Evolutionary conservation across 2,888 invertebrate genomes (phyloP).

Genomic region (Apamea monoglypha): DNA sequence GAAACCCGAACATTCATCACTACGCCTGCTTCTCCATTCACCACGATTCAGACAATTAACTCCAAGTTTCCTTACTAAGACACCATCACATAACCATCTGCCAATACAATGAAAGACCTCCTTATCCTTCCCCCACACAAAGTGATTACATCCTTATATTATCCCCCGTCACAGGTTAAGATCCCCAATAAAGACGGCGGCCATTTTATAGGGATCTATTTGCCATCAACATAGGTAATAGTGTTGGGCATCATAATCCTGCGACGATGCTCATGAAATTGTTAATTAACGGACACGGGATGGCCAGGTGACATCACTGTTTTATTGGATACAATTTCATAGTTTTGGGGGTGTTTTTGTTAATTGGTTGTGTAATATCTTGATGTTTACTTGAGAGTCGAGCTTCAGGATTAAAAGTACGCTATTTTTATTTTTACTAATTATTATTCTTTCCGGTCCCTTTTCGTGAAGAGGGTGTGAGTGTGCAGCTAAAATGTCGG

Average conservation of each 20-base stretch:
- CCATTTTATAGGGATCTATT: constrained; percentile 58
- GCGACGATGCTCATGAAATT: constrained; percentile 77
- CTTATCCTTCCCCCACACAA: constrained; percentile 39
- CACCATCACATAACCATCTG: constrained; percentile 13
- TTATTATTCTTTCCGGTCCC: not conserved
- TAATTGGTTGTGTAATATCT: constrained; percentile 12
- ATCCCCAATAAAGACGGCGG: constrained; percentile 44
- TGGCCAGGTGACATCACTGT: constrained; percentile 41
- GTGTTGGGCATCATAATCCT: constrained; percentile 67
- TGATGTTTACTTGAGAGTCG: not conserved
- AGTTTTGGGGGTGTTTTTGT: not conserved
- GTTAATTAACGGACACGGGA: constrained; percentile 76
- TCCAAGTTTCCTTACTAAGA: not conserved
- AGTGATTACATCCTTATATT: constrained; percentile 41
- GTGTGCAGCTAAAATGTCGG: too few relatives aligned
- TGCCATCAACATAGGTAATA: constrained; percentile 70
- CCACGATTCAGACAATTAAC: not conserved
- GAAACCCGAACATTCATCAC: not conserved
- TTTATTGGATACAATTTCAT: constrained; percentile 38
- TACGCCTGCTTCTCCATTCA: not conserved
- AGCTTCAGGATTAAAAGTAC: too few relatives aligned
- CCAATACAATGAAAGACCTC: constrained; percentile 38
- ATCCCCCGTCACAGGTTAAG: constrained; percentile 45
- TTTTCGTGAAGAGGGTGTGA: too few relatives aligned
- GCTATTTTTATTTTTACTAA: too few relatives aligned